Base-by-base conservation (phyloP, 2,113 vertebrate genomes). In the Peucedramus taeniatus region DNA sequence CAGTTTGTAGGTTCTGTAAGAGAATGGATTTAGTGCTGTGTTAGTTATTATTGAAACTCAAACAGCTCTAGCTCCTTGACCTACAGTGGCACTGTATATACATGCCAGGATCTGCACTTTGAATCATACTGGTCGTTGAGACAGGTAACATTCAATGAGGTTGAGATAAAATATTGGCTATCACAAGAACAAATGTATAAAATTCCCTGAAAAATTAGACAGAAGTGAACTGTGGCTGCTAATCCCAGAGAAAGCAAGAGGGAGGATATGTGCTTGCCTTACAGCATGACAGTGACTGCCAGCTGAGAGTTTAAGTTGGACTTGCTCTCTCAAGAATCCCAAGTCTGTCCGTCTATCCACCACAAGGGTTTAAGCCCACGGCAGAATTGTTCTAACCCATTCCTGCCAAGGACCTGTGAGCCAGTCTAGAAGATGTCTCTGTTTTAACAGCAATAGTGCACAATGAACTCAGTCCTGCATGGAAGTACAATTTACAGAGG, bases 151-250 rank as follows among this genome's bases (percentile, higher is more conserved):
- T 47, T 68, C 91, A 59, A 12, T 9, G 63, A 74, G 61, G 35
- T 1, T 59, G 60, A 78, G 68, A 83, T 40, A 65, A 78, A 94
- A 59, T 35, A 81, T 1, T 42, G 78, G 33, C 64, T 37, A 20
- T 18, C 35, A n/a, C 17, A 47, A 20, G n/a, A 89, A 89, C 15
- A 72, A 69, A 77, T 4, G 33, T 49, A 51, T 17, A 69, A 90
- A 95, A 61, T 37, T 86, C 82, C 90, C 90, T 93, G 92, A 94
- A 96, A 79, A 85, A 85, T 0, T n/a, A 57, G 26, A 40, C 26
- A 42, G 53, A 93, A 88, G 49, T 63, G 65, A 90, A 44, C n/a
- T 80, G 81, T 45, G 50, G 11, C 50, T 80, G n/a, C 61, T 66
- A 44, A 77, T 37, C 74, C 18, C 69, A 68, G n/a, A 74, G 9